Percentiles rank a stretch among this genome's conserved stretches.
Evolutionary conservation across 2,888 invertebrate species (phyloP).

Genomic region (Antitype chi): DNA sequence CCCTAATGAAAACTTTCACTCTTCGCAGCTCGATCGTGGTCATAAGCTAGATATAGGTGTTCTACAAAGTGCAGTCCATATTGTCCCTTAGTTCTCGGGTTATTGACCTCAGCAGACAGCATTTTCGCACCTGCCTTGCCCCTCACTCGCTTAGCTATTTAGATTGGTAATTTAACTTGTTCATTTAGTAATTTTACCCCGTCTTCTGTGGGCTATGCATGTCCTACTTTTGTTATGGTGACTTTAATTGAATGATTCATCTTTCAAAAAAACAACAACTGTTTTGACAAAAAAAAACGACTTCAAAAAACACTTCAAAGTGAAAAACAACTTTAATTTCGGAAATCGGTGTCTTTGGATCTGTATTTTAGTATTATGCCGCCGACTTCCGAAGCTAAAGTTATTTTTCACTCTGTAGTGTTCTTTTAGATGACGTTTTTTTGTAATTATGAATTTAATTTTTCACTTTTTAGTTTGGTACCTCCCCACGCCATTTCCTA

Average conservation of each 20-base stretch:
- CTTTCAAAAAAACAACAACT: neutral
- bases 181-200: neutral
- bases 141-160: conserved; percentile 23
- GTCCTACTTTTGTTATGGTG: neutral
- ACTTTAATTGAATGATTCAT: conserved; percentile 5
- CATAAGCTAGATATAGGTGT: conserved; percentile 1
- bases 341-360: too few species aligned
- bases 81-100: conserved; percentile 33
- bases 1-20: conserved; percentile 19
- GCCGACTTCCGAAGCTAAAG: too few species aligned
- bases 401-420: too few species aligned
- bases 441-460: too few species aligned
- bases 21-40: neutral
- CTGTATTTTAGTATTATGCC: too few species aligned
- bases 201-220: conserved; percentile 14
- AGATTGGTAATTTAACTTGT: conserved; percentile 37
- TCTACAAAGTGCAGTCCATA: conserved; percentile 25
- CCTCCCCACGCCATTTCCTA: too few species aligned
- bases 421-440: too few species aligned
- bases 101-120: conserved; percentile 21
- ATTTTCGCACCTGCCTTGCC: conserved; percentile 38
- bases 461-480: too few species aligned
- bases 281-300: too few species aligned
- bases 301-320: too few species aligned
- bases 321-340: too few species aligned